Base-by-base conservation (phyloP, 2,888 invertebrate genomes). In the Thymelicus lineola region DNA sequence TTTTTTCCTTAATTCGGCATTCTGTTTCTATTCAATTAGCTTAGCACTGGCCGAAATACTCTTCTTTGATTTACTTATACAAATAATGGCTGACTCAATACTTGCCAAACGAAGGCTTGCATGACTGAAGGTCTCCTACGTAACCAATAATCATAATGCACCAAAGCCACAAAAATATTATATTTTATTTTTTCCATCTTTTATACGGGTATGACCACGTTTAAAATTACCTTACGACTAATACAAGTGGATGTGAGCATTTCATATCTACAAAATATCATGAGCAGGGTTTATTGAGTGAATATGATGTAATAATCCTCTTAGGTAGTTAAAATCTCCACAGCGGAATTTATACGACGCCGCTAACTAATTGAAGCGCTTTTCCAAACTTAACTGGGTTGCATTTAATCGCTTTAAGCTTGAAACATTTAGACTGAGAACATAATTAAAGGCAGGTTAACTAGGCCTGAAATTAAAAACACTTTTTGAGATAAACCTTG, bases 11-110 rank as follows among this genome's bases (percentile, higher is more conserved):
- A 72, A 74, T 74, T 73, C 68, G 20, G 66, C 70, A 72, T 72
- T 71, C 69, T 75, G 76, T 75, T 79, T 74, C 74, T 74, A 71
- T 77, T 76, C 76, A 76, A 76, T 78, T 79, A 72, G 74, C 73
- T 78, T 79, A 72, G 73, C 71, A 74, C 74, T 67, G 58, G 69
- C 59, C 17, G 50, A 63, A 48, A n/a, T 50, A 10, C 20, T 64
- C 38, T 42, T 1, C 20, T 9, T 64, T 64, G 55, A 64, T 14
- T 64, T 53, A 53, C 12, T 53, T 12, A 53, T 17, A 20, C 17
- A 14, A 64, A 64, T 42, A n/a, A 50, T 42, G 42, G 42, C 20
- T 20, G 10, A 64, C 15, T 48, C 3, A 12, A 42, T 9, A 28
- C 28, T 28, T 28, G 28, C 28, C 28, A 28, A 28, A 28, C 28